Base-by-base conservation (phyloP, 2,113 vertebrate genomes). In the human region DNA sequence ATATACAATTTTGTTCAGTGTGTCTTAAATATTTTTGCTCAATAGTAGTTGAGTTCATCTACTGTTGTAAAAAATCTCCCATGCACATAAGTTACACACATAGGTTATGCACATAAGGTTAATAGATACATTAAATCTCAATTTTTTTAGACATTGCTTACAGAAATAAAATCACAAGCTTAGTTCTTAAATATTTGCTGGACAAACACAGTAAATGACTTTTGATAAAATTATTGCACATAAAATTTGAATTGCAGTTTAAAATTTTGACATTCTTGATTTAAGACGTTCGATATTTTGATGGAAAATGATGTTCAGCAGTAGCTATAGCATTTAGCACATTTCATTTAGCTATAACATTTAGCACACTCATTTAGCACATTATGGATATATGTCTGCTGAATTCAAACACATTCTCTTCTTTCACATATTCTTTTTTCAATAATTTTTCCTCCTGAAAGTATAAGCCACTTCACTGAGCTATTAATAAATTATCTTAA, bases 21-120 rank as follows among this genome's bases (percentile, higher is more conserved):
- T 89, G 40, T 79, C 68, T 94, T 87, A 95, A 83, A 93, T 95
- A 76, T 85, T 94, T 96, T 95, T 82, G 18, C 57, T 93, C 89
- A 92, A 32, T 50, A 82, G 25, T 70, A 94, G 93, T 82, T 94
- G 89, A 89, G 35, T 86, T 7, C 40, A 85, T 18, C 5, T 84
- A 78, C 90, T 81, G 52, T 81, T 90, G 45, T 17, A 50, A 22
- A 84, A 66, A 93, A 90, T 90, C 8, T 79, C n/a, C 20, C 30
- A 50, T 81, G 43, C 30, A 38, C 4, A 57, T 64, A 35, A n/a
- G 18, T 55, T 20, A 20, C 52, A 55, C 52, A 20, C 52, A 55
- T 55, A 55, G 52, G 52, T 55, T 20, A 55, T 2, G 18, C 18
- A 20, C 52, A 55, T 55, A 55, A 55, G 6, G 52, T 55, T 20